phyloP scores from a whole-genome alignment of 2,888 invertebrate genomes.

The Galerucella nymphaeae region DNA sequence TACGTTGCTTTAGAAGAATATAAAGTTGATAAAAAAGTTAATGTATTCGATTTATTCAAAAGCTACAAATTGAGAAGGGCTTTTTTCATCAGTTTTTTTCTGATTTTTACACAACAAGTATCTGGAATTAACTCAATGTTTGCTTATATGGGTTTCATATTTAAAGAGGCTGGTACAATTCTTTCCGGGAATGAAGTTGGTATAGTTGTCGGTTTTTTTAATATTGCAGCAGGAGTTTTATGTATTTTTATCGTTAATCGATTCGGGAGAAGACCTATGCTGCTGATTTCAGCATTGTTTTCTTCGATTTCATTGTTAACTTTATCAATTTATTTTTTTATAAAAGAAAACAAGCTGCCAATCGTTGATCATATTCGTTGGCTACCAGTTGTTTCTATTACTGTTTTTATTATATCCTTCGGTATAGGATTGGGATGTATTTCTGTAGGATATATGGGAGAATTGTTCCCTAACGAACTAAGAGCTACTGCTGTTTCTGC shows the following conservation, averaged over 20 bases:
- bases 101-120: neutral
- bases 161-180: neutral
- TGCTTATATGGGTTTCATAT: neutral
- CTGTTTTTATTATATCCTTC: neutral
- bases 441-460: neutral
- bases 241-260: neutral
- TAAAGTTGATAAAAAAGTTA: neutral
- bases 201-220: neutral
- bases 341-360: neutral
- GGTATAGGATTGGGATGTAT: neutral
- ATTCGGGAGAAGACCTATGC: conserved; percentile 1
- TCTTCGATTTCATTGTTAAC: neutral
- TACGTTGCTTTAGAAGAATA: neutral
- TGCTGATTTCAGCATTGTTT: neutral
- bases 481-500: neutral
- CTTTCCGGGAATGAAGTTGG: neutral
- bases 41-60: neutral
- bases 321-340: neutral
- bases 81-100: neutral
- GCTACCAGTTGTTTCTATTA: conserved; percentile 3
- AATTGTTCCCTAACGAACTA: conserved; percentile 7
- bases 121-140: neutral
- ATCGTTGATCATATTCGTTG: neutral
- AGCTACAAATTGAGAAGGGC: neutral
- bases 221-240: neutral